A percentile compares a stretch with the other conserved stretches of the same genome.
phyloP scores from a whole-genome alignment of 2,797 vertebrate genomes.

The Vireo griseus region DNA sequence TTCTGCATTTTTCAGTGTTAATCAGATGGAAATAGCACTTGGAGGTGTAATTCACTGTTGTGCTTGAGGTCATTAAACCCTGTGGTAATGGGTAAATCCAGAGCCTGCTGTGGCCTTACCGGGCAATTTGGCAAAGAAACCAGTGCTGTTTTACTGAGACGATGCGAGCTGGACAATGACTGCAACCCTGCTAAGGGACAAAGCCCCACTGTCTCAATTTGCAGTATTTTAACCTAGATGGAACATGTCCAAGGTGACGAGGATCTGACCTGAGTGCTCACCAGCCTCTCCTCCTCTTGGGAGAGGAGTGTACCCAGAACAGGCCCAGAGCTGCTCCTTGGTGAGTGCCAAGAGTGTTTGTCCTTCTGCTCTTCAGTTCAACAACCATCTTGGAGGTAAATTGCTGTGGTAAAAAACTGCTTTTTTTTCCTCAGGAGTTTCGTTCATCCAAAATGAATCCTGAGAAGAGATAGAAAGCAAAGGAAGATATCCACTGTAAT shows the following conservation, averaged over 20 bases:
- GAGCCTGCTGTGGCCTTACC: conserved; percentile 9
- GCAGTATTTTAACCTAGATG: not conserved
- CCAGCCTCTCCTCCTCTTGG: not conserved
- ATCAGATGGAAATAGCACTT: conserved; percentile 39
- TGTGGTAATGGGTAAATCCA: not conserved
- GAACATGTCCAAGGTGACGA: not conserved
- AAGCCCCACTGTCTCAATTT: not conserved
- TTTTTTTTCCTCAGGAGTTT: not conserved
- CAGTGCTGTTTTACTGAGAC: not conserved
- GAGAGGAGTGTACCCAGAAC: not conserved
- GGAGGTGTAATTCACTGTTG: conserved; percentile 34
- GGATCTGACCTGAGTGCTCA: not conserved
- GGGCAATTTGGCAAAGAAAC: not conserved
- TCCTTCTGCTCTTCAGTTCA: not conserved
- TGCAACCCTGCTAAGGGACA: not conserved
- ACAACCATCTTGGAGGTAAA: not conserved
- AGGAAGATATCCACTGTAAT: not conserved
- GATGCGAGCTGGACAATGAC: not conserved
- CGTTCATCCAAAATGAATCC: not conserved
- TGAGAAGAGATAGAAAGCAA: not conserved
- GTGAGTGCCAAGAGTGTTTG: not conserved
- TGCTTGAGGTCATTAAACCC: conserved; percentile 26
- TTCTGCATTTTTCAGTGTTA: conserved; percentile 39
- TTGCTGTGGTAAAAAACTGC: not conserved
- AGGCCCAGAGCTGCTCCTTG: not conserved